A percentile compares a stretch with the other conserved stretches of the same genome.
Evolutionary conservation across 1,140 invertebrate species (phyloP).

Genomic region (Leptinotarsa texana): DNA sequence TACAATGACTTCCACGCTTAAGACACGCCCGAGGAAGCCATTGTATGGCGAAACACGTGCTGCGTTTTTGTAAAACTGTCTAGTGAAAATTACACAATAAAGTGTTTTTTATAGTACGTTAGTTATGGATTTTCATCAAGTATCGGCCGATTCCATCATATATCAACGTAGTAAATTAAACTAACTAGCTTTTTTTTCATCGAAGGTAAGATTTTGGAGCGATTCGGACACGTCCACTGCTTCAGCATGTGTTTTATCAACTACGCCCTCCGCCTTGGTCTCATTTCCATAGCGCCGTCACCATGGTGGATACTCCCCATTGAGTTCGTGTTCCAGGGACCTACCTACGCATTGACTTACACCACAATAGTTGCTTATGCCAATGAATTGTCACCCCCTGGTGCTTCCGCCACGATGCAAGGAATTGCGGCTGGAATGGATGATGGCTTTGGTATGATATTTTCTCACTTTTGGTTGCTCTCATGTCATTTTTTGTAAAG

Average conservation of each 20-base stretch:
- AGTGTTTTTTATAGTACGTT: too few species aligned
- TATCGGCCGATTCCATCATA: too few species aligned
- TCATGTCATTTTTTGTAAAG: too few species aligned
- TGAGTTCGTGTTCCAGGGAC: conserved; percentile 75
- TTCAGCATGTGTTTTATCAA: conserved; percentile 73
- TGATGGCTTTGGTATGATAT: conserved; percentile 70
- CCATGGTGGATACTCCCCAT: conserved; percentile 76
- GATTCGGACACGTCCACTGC: conserved; percentile 71
- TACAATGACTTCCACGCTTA: too few species aligned
- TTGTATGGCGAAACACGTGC: too few species aligned
- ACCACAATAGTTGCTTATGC: conserved; percentile 79
- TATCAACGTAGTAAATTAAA: too few species aligned
- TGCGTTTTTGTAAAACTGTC: too few species aligned
- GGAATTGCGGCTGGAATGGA: conserved; percentile 82
- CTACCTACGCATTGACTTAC: conserved; percentile 78
- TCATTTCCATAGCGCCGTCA: conserved; percentile 70
- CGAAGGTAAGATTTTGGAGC: conserved; percentile 71
- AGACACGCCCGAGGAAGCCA: too few species aligned
- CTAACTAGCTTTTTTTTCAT: conserved; percentile 31
- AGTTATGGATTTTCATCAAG: too few species aligned
- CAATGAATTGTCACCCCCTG: conserved; percentile 71
- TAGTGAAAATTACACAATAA: too few species aligned
- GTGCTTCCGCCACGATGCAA: conserved; percentile 80
- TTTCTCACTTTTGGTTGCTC: too few species aligned
- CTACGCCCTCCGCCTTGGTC: conserved; percentile 67